Evolutionary conservation across 2,113 vertebrate genomes (phyloP).

Genomic region (Dendropsophus ebraccatus): DNA sequence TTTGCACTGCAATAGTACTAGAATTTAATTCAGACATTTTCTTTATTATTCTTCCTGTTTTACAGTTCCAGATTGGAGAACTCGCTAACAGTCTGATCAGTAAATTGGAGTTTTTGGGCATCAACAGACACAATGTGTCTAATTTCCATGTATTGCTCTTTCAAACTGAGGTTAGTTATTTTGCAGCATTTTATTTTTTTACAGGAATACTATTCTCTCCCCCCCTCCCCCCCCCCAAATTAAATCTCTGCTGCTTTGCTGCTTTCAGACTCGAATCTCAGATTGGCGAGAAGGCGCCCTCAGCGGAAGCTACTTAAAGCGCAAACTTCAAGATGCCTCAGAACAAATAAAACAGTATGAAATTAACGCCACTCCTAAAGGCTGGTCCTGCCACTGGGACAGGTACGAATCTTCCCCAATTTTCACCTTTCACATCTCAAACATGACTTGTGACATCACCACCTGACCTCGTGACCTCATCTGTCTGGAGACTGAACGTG

Average conservation of each 20-base stretch:
- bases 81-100: slow-evolving; percentile 96
- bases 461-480: slow-evolving; percentile 76
- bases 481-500: slow-evolving; percentile 76
- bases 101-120: slow-evolving; percentile 98
- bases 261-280: slow-evolving; percentile 89
- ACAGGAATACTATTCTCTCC: no score
- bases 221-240: neutral
- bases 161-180: slow-evolving; percentile 91
- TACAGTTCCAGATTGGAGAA: slow-evolving; percentile 98
- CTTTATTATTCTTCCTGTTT: slow-evolving; percentile 53
- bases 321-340: slow-evolving; percentile 96
- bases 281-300: slow-evolving; percentile 98
- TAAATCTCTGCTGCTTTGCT: neutral
- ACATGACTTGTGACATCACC: slow-evolving; percentile 85
- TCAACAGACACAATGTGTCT: slow-evolving; percentile 94
- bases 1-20: neutral
- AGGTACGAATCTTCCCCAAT: slow-evolving; percentile 99
- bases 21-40: neutral
- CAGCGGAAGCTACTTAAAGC: slow-evolving; percentile 96
- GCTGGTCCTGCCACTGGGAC: slow-evolving; percentile 99
- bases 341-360: slow-evolving; percentile 99
- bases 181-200: neutral
- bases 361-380: slow-evolving; percentile 99
- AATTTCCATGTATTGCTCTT: slow-evolving; percentile 97
- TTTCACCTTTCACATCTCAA: slow-evolving; percentile 91